Percentiles rank a stretch among this genome's conserved stretches.
Conservation (phyloP, 2,888 invertebrate genomes). For the Eupithecia abbreviata region DNA sequence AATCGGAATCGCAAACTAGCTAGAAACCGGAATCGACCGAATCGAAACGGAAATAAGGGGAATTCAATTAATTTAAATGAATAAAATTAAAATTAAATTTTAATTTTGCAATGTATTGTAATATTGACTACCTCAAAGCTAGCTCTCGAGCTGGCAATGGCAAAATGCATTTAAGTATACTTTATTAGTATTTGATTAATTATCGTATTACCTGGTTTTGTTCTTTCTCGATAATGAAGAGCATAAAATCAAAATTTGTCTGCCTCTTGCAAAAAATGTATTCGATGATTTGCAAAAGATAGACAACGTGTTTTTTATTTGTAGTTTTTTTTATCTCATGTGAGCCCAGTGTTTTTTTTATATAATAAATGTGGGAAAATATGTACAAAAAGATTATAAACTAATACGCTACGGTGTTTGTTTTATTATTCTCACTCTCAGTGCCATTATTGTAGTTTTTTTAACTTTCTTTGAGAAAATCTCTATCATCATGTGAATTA, state of each 20-base stretch:
- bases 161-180: constrained; percentile 18
- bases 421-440: constrained; percentile 2
- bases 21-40: neutral
- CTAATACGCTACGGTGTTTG: neutral
- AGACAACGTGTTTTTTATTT: constrained; percentile 17
- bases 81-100: neutral
- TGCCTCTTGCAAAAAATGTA: constrained; percentile 26
- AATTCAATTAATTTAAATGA: too few relatives aligned
- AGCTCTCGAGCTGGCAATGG: neutral
- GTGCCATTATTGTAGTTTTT: neutral
- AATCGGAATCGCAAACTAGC: neutral
- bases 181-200: neutral
- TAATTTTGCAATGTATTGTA: neutral
- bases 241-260: constrained; percentile 32
- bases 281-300: constrained; percentile 23
- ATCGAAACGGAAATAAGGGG: neutral
- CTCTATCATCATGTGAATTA: constrained; percentile 20
- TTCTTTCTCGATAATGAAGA: constrained; percentile 12
- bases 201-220: constrained; percentile 28
- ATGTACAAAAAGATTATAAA: neutral
- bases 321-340: neutral
- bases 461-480: constrained; percentile 29
- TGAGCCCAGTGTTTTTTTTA: neutral
- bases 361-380: neutral
- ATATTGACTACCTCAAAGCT: neutral